Percentiles rank a stretch among this genome's conserved stretches.
These are phyloP conservation scores for Sinotaia quadrata DNA, from an alignment of 2,888 invertebrate species.

Conservation along the genomic window DNA sequence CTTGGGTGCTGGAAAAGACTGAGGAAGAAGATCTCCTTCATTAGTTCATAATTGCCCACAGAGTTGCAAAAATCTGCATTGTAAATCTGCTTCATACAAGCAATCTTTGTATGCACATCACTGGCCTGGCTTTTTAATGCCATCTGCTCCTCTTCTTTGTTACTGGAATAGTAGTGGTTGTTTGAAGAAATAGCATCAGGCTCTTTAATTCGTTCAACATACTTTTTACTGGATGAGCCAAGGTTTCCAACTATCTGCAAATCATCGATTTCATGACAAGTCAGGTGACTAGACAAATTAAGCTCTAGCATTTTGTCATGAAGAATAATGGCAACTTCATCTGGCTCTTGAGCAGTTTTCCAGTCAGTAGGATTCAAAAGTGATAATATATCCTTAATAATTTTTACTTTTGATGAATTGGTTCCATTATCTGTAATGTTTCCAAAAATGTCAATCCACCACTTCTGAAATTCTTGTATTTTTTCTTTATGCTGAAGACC, in stretches of 20 bases:
- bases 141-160: conserved; percentile 35
- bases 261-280: conserved; percentile 57
- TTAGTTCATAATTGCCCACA: conserved; percentile 59
- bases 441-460: neutral
- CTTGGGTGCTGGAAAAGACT: conserved; percentile 48
- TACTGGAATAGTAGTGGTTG: neutral
- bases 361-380: conserved; percentile 50
- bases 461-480: neutral
- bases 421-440: too few species aligned
- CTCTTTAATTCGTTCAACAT: conserved; percentile 44
- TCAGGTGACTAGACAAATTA: conserved; percentile 48
- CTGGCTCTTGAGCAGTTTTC: conserved; percentile 54
- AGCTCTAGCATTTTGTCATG: conserved; percentile 52
- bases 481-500: too few species aligned
- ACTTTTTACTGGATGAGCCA: conserved; percentile 47
- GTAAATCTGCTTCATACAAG: conserved; percentile 60
- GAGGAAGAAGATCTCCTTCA: conserved; percentile 56
- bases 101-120: conserved; percentile 54
- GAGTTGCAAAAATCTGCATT: conserved; percentile 51
- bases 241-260: conserved; percentile 43
- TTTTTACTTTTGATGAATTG: too few species aligned
- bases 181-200: conserved; percentile 22
- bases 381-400: conserved; percentile 27
- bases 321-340: conserved; percentile 55
- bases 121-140: conserved; percentile 54